These are phyloP conservation scores for Eupelmus urozonus DNA, from an alignment of 2,888 invertebrate genomes.

Conservation along the genomic window DNA sequence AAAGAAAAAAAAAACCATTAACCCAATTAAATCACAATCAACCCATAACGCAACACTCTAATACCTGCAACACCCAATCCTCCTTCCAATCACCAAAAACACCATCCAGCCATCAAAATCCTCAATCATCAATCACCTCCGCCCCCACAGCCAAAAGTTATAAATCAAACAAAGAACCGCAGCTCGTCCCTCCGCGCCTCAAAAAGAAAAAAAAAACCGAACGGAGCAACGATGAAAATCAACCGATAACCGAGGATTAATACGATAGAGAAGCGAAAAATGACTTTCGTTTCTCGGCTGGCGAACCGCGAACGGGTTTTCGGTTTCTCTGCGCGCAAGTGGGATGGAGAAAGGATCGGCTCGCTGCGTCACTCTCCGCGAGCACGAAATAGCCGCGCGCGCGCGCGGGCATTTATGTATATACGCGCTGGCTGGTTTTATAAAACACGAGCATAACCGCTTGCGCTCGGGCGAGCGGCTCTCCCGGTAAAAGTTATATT, in stretches of 20 bases:
- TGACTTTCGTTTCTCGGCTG: slow-evolving; percentile 63
- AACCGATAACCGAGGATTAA: too few relatives aligned
- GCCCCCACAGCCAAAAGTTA: too few relatives aligned
- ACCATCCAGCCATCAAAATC: too few relatives aligned
- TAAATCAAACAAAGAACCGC: not conserved
- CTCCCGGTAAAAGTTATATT: slow-evolving; percentile 37
- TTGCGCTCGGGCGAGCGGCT: not conserved
- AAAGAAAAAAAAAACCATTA: too few relatives aligned
- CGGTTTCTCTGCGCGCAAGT: slow-evolving; percentile 61
- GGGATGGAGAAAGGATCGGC: slow-evolving; percentile 56
- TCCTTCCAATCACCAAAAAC: too few relatives aligned
- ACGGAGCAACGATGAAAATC: not conserved
- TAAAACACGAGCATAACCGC: slow-evolving; percentile 12
- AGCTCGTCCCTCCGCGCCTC: not conserved
- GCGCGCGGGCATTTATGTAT: not conserved
- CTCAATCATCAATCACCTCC: too few relatives aligned
- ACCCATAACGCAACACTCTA: too few relatives aligned
- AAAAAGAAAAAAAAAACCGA: slow-evolving; percentile 57
- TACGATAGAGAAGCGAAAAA: slow-evolving; percentile 23
- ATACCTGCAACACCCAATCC: too few relatives aligned
- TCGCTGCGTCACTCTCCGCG: not conserved
- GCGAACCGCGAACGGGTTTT: slow-evolving; percentile 64
- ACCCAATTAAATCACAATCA: too few relatives aligned
- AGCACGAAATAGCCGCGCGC: not conserved
- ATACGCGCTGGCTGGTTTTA: not conserved